Base-by-base conservation (phyloP, 1,140 invertebrate genomes). In the Drosophila simulans region DNA sequence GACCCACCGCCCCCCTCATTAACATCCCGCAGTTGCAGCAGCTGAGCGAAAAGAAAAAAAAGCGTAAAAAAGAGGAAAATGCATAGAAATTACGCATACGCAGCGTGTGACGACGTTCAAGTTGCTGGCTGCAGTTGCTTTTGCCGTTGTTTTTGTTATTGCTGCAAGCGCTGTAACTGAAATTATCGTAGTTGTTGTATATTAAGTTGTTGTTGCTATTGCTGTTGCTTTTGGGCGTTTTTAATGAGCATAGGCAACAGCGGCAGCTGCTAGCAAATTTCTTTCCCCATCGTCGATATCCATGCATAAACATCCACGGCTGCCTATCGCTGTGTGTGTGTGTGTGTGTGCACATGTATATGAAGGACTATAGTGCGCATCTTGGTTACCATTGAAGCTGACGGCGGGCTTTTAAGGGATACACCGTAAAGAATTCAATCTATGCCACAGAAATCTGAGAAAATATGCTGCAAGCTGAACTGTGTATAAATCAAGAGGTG, bases 1-100 rank as follows among this genome's bases (percentile, higher is more conserved):
- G 27, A 17, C 5, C 43, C 27, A 22, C 51, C 20, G 4, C 74
- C 45, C 20, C 22, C 17, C 52, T 69, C 55, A 66, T 76, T 54
- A 37, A 20, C 60, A 63, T 37, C 20, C 45, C 35, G 45, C 60
- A 51, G 58, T 20, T 52, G 57, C 57, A 52, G 65, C 39, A 73
- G 25, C 34, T 31, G 43, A 54, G 35, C 17, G 25, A 66, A 20
- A 51, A 25, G 52, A 55, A 54, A 59, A 59, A 53, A 62, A 48
- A 20, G 17, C 11, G 2, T 25, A 11, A 48, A 63, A 56, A 37
- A 60, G 4, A 7, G 11, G 37, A 42, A 81, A 78, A 48, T 40
- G 51, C 57, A 79, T 78, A 71, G 58, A 88, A 86, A 86, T 88
- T 83, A 86, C 70, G 83, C 83, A 88, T 88, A 86, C 83, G 82